Percentiles rank a stretch among this genome's conserved stretches.
Evolutionary conservation across 2,113 vertebrate species (phyloP).

Genomic region (Mirza zaza): DNA sequence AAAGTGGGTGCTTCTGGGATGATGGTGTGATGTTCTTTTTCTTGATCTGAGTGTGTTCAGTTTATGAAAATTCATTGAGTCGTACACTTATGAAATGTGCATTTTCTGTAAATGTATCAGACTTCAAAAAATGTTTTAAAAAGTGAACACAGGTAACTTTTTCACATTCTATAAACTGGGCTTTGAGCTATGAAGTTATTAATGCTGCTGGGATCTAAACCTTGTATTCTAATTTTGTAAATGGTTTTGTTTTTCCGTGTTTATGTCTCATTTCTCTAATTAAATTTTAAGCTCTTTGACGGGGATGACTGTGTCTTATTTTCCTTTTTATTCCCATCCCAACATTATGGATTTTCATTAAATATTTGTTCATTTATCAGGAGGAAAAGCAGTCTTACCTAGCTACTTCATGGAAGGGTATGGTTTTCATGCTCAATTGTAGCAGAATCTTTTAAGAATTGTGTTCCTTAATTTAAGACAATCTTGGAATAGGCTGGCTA

Average conservation of each 20-base stretch:
- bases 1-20: not conserved
- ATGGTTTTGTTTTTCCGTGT: slow-evolving; percentile 54
- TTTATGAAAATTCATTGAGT: not conserved
- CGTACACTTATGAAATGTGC: not conserved
- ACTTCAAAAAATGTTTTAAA: not conserved
- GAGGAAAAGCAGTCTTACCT: slow-evolving; percentile 46
- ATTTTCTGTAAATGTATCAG: not conserved
- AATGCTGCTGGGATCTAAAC: slow-evolving; percentile 45
- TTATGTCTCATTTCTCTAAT: slow-evolving; percentile 61
- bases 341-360: slow-evolving; percentile 32
- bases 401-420: slow-evolving; percentile 41
- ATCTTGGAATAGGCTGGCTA: slow-evolving; percentile 56
- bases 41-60: slow-evolving; percentile 8
- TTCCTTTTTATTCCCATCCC: slow-evolving; percentile 36
- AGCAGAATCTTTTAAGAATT: slow-evolving; percentile 73
- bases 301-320: slow-evolving; percentile 20
- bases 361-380: slow-evolving; percentile 62
- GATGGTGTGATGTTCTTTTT: not conserved
- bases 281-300: slow-evolving; percentile 62
- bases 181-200: slow-evolving; percentile 33
- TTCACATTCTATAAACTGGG: slow-evolving; percentile 3
- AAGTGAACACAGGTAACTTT: slow-evolving; percentile 11
- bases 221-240: slow-evolving; percentile 53
- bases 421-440: slow-evolving; percentile 60
- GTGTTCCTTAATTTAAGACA: slow-evolving; percentile 69